Base-by-base conservation (phyloP, 2,888 invertebrate species). In the Athetis lepigone region DNA sequence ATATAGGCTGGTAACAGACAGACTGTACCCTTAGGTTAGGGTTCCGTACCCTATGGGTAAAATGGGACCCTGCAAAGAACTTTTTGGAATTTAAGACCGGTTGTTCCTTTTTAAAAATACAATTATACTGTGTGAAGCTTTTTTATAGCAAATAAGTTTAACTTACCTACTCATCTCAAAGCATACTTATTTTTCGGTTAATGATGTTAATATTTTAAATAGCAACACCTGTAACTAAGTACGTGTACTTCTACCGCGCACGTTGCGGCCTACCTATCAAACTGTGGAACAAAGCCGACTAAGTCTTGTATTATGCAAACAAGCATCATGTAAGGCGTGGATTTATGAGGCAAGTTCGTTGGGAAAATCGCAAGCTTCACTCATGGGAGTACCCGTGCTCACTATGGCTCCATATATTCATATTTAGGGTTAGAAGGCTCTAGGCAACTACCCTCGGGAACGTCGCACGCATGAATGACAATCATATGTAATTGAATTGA, bases 261-360 rank as follows among this genome's bases (percentile, higher is more conserved):
- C 82, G 85, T 80, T 79, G 83, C 79, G 77, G 79, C 77, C 87
- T 87, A 90, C 90, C 90, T 90, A 92, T 92, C 93, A 92, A 93
- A 92, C 91, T 91, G 75, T 80, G 82, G 85, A 92, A 93, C 93
- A 93, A 93, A 92, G 92, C 88, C 84, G 85, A 81, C 91, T 92
- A 90, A 92, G 93, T 93, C 92, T 92, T 94, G 92, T 94, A 94
- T 94, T 94, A 94, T 94, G 94, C 94, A 94, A 94, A 94, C 93
- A 91, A 90, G 93, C 92, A 94, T 94, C 92, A 93, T 92, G 93
- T 92, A 92, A 93, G 92, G 93, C 91, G 90, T 90, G 90, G 93
- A 94, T 94, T 94, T 94, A 94, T 93, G 94, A 91, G 90, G 85
- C 88, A 94, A 94, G 92, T 94, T 94, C 89, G 90, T 89, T 88